Conservation (phyloP, 1,140 invertebrate species). For the Cataglyphis hispanica region DNA sequence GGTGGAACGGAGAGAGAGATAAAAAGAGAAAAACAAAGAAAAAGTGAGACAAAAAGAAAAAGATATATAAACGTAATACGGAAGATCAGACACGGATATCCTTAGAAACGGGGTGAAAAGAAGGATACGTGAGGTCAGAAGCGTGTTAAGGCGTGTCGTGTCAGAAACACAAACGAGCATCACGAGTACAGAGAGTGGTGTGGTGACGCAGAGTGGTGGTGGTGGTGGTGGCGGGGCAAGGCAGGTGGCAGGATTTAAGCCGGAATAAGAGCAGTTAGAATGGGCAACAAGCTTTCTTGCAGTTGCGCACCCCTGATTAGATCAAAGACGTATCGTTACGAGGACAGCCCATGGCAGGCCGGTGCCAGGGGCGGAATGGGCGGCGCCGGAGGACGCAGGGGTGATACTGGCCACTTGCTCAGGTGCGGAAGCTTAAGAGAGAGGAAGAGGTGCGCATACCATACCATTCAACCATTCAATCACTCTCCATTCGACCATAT, state of each 20-base stretch:
- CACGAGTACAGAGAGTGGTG: slow-evolving; percentile 55
- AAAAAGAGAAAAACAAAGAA: slow-evolving; percentile 40
- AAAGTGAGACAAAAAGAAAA: slow-evolving; percentile 37
- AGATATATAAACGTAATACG: slow-evolving; percentile 38
- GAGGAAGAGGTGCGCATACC: slow-evolving; percentile 87
- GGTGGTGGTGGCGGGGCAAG: slow-evolving; percentile 48
- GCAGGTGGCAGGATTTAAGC: slow-evolving; percentile 61
- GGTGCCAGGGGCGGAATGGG: slow-evolving; percentile 78
- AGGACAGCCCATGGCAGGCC: slow-evolving; percentile 96
- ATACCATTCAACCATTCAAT: slow-evolving; percentile 82
- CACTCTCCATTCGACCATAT: slow-evolving; percentile 82
- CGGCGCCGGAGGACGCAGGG: slow-evolving; percentile 87
- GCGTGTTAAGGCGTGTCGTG: slow-evolving; percentile 42
- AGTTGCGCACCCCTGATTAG: slow-evolving; percentile 97
- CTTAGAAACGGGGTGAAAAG: slow-evolving; percentile 10
- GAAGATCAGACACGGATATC: slow-evolving; percentile 34
- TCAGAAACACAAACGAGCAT: slow-evolving; percentile 53
- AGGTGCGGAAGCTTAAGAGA: slow-evolving; percentile 91
- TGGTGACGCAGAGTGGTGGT: slow-evolving; percentile 42
- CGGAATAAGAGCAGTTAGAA: slow-evolving; percentile 83
- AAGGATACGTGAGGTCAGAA: slow-evolving; percentile 46
- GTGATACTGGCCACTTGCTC: slow-evolving; percentile 95
- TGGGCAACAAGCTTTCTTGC: slow-evolving; percentile 98
- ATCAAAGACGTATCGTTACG: slow-evolving; percentile 95
- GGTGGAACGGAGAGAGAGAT: slow-evolving; percentile 12